Base-by-base conservation (phyloP, 2,797 vertebrate species). In the Coendou prehensilis region DNA sequence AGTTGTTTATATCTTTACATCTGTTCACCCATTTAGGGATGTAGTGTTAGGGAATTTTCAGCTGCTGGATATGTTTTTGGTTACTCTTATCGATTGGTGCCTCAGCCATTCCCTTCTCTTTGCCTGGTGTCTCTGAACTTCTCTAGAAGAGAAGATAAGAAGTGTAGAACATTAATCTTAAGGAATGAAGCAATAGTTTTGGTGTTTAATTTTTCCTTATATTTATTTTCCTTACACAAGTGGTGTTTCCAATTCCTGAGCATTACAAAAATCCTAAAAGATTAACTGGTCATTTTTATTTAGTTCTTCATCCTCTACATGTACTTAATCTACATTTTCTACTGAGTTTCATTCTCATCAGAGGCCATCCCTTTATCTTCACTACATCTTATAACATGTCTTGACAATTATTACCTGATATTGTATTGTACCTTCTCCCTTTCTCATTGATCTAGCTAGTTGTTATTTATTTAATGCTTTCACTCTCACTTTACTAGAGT, bases 401-500 rank as follows among this genome's bases (percentile, higher is more conserved):
- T 37, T 45, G 41, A 64, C 18, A 63, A 13, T 28, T 67, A 56
- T 87, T 41, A 57, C 23, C 4, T 54, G 22, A 15, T 76, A 37
- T 6, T 85, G n/a, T 75, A 64, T 33, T 64, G 33, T n/a, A 30
- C 37, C 37, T 63, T 81, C 61, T 89, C 15, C 45, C 9, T 80
- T 76, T 92, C 37, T 92, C 2, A 4, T 50, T 30, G 52, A 57
- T 54, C 59, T 88, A 9, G 13, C 33, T 63, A 47, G 28, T 17
- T 76, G 67, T 15, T 93, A 87, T 79, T 87, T 80, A 93, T 69
- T 92, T 50, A 92, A n/a, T 37, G 52, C 6, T 9, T 37, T 81
- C 69, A 57, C 33, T 87, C 23, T 91, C 37, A n/a, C 33, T 96
- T 80, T 87, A 71, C 4, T 90, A 37, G 47, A 50, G 10, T 84